phyloP scores from a whole-genome alignment of 2,113 vertebrate genomes.

The Apteryx mantelli region DNA sequence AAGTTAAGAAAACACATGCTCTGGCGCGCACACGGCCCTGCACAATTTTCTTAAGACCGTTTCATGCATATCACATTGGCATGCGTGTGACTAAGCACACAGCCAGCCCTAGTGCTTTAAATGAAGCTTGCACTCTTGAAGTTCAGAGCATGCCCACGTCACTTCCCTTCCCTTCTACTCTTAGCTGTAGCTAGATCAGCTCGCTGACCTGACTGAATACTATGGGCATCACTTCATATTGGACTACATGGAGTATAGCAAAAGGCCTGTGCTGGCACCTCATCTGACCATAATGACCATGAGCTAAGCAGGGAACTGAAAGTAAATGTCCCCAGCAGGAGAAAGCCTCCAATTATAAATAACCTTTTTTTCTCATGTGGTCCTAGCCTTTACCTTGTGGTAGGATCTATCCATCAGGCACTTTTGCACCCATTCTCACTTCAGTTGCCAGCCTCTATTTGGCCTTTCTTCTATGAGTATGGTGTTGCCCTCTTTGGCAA shows the following conservation, averaged over 20 bases:
- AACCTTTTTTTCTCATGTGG: background rate
- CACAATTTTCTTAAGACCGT: background rate
- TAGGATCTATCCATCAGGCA: background rate
- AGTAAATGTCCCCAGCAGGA: background rate
- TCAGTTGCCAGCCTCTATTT: background rate
- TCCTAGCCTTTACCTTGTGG: background rate
- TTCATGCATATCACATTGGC: background rate
- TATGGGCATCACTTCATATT: background rate
- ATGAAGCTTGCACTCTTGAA: background rate
- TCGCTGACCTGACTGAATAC: background rate
- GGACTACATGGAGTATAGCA: conserved; percentile 3
- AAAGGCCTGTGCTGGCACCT: background rate
- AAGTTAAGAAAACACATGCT: fast-evolving
- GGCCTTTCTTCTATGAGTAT: background rate
- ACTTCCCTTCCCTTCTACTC: background rate
- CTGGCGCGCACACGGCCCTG: too few species aligned
- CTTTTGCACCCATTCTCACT: fast-evolving
- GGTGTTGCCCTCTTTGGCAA: background rate
- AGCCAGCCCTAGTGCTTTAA: background rate
- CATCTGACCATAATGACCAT: background rate
- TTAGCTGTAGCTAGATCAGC: background rate
- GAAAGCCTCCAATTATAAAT: background rate
- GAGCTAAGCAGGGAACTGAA: conserved; percentile 6
- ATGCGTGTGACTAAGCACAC: fast-evolving
- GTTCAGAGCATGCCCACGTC: background rate